These are phyloP conservation scores for Cenopis cana DNA, from an alignment of 2,888 invertebrate species.

Conservation along the genomic window DNA sequence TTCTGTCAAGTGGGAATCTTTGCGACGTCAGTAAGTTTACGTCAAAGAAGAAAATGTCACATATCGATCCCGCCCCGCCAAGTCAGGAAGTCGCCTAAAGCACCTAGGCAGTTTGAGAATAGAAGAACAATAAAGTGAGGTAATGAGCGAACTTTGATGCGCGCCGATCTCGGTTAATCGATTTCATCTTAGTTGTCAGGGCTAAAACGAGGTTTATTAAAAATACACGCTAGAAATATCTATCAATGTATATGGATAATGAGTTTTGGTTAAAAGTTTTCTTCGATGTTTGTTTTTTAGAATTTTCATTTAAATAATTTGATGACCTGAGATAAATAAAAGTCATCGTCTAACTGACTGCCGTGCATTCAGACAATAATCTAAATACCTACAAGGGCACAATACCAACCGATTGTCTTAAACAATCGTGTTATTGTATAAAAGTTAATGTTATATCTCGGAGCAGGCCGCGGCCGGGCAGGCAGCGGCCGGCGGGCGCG, in stretches of 20 bases:
- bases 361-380: not conserved
- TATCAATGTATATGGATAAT: not conserved
- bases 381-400: not conserved
- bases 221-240: not conserved
- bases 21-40: too few species aligned
- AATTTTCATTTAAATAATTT: too few species aligned
- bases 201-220: not conserved
- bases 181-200: slow-evolving; percentile 15
- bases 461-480: not conserved
- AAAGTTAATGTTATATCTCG: not conserved
- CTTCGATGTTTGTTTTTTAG: too few species aligned
- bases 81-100: too few species aligned
- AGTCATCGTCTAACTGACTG: too few species aligned
- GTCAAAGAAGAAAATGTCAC: too few species aligned
- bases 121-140: slow-evolving; percentile 23
- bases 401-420: not conserved
- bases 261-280: too few species aligned
- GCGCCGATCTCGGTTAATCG: slow-evolving; percentile 20
- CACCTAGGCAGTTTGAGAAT: not conserved
- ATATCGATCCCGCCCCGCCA: too few species aligned
- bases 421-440: not conserved
- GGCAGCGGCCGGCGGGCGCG: slow-evolving; percentile 34
- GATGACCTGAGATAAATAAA: too few species aligned
- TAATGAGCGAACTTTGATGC: slow-evolving; percentile 30
- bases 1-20: too few species aligned